These are phyloP conservation scores for Eubasilissa splendida DNA, from an alignment of 2,888 invertebrate species.

Conservation along the genomic window DNA sequence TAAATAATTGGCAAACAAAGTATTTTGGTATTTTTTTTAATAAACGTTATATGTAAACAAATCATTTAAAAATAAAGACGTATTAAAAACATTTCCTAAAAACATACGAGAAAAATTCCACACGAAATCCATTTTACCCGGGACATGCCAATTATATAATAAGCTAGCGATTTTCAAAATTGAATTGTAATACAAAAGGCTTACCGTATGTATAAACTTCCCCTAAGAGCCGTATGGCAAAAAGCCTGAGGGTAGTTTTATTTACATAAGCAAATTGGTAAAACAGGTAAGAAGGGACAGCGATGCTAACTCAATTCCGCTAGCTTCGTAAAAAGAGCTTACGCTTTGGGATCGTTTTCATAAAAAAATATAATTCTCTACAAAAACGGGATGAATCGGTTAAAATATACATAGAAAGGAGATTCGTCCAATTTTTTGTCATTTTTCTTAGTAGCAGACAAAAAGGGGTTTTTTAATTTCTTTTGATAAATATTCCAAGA, in stretches of 20 bases:
- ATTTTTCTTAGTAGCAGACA: too few relatives aligned
- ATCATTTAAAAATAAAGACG: background rate
- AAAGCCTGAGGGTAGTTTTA: conserved; percentile 55
- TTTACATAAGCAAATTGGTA: conserved; percentile 59
- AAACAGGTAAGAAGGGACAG: conserved; percentile 57
- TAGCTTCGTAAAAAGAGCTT: conserved; percentile 39
- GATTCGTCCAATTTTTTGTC: background rate
- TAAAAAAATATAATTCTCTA: conserved; percentile 18
- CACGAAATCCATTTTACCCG: background rate
- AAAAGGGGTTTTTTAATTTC: too few relatives aligned
- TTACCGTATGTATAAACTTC: conserved; percentile 35
- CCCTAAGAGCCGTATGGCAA: conserved; percentile 37
- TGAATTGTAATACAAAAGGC: conserved; percentile 54
- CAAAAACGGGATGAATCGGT: conserved; percentile 10
- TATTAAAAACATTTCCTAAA: background rate
- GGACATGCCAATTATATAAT: background rate
- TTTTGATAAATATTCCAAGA: too few relatives aligned
- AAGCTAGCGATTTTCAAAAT: conserved; percentile 46
- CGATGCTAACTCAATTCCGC: conserved; percentile 55
- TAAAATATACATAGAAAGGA: conserved; percentile 7
- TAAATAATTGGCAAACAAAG: too few relatives aligned
- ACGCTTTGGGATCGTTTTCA: conserved; percentile 42
- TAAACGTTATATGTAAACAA: background rate
- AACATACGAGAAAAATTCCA: background rate
- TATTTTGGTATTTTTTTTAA: background rate